phyloP scores from a whole-genome alignment of 2,888 invertebrate species.

The Stenodera caucasica region DNA sequence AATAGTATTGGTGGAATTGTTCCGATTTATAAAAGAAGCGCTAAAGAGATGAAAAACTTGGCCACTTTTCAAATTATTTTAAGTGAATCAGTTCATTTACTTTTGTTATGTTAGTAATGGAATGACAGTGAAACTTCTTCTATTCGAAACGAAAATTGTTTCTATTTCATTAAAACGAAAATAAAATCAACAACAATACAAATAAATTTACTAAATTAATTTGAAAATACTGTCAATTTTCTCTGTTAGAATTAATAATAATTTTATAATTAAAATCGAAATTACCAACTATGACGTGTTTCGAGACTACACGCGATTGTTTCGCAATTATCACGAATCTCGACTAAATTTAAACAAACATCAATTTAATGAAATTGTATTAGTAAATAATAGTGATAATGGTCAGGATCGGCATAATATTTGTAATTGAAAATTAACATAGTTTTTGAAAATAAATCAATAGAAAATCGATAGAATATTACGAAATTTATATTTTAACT shows the following conservation, averaged over 20 bases:
- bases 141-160: not conserved
- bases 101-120: not conserved
- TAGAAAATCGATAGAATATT: not conserved
- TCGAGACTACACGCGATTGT: too few species aligned
- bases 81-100: not conserved
- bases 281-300: too few species aligned
- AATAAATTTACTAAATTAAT: too few species aligned
- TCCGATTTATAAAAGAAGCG: not conserved
- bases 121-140: not conserved
- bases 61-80: not conserved
- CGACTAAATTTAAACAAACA: too few species aligned
- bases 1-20: not conserved
- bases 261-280: too few species aligned
- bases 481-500: constrained; percentile 15
- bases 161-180: not conserved
- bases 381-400: too few species aligned
- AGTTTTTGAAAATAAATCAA: not conserved
- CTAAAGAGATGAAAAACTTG: not conserved
- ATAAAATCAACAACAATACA: too few species aligned
- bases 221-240: too few species aligned
- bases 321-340: too few species aligned
- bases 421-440: not conserved
- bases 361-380: too few species aligned
- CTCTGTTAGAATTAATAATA: too few species aligned
- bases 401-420: too few species aligned